phyloP scores from a whole-genome alignment of 2,888 invertebrate species.

The Tetranychus piercei region DNA sequence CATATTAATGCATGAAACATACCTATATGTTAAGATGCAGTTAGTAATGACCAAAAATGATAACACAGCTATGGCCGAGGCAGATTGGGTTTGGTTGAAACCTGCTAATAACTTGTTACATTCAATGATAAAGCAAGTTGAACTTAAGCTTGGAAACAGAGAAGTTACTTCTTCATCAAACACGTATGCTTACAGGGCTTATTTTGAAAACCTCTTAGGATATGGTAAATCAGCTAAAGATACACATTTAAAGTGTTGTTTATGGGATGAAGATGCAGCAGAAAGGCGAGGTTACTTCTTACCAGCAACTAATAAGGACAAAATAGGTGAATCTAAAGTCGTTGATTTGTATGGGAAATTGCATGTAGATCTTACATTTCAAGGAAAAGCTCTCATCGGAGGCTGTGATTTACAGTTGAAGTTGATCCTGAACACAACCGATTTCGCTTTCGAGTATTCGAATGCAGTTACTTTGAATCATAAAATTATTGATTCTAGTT shows the following conservation, averaged over 20 bases:
- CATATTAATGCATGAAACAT: conserved; percentile 7
- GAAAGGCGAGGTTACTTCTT: not conserved
- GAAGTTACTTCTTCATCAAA: not conserved
- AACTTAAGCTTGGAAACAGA: not conserved
- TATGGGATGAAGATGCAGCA: not conserved
- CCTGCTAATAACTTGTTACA: not conserved
- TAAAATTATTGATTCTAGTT: not conserved
- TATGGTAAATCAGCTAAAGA: not conserved
- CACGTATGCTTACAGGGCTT: conserved; percentile 6
- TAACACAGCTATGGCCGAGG: not conserved
- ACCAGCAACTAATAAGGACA: not conserved
- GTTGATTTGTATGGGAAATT: not conserved
- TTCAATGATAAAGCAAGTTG: not conserved
- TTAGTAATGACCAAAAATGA: not conserved
- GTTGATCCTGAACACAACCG: not conserved
- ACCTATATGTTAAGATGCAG: not conserved
- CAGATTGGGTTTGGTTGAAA: not conserved
- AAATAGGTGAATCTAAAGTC: not conserved
- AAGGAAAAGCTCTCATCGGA: conserved; percentile 4
- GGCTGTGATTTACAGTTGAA: not conserved
- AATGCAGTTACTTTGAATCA: too few relatives aligned
- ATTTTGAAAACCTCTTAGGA: not conserved
- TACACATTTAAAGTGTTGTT: not conserved
- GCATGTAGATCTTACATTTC: conserved; percentile 5
- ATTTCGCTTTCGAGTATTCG: not conserved